Evolutionary conservation across 2,888 invertebrate species (phyloP).

Genomic region (Caenorhabditis sp.): DNA sequence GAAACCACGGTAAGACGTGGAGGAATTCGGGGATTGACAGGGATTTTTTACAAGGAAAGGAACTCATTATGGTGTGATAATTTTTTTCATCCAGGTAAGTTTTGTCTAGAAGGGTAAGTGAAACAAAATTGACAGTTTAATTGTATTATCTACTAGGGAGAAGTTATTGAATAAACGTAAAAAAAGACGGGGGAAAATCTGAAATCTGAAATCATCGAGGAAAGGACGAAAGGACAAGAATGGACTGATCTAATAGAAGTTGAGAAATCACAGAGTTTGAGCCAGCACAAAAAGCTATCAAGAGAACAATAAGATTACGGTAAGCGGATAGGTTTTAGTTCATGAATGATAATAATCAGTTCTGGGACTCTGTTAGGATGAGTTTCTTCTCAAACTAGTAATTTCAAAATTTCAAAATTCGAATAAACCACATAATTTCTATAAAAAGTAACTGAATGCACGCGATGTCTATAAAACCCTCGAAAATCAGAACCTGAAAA

Average conservation of each 20-base stretch:
- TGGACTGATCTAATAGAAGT: conserved; percentile 24
- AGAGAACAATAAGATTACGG: conserved; percentile 27
- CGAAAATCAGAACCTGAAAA: conserved; percentile 9
- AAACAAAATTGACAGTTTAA: not conserved
- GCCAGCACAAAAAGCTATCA: conserved; percentile 25
- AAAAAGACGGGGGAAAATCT: conserved; percentile 2
- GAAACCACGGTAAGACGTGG: conserved; percentile 48
- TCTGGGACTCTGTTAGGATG: too few species aligned
- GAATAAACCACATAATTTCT: not conserved
- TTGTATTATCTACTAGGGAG: conserved; percentile 10
- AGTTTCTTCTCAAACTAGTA: too few species aligned
- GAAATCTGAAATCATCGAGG: not conserved
- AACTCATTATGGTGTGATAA: too few species aligned
- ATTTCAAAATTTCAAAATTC: too few species aligned
- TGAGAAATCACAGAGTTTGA: conserved; percentile 1
- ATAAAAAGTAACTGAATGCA: not conserved
- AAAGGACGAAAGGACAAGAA: conserved; percentile 4
- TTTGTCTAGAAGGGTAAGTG: not conserved
- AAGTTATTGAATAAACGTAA: conserved; percentile 15
- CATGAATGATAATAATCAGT: not conserved
- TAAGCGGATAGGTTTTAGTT: conserved; percentile 1
- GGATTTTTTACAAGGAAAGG: too few species aligned
- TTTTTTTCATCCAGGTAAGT: not conserved
- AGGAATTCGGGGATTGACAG: conserved; percentile 13
- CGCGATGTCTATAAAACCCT: not conserved